Evolutionary conservation across 1,140 invertebrate genomes (phyloP).

Genomic region (Drosophila novamexicana): DNA sequence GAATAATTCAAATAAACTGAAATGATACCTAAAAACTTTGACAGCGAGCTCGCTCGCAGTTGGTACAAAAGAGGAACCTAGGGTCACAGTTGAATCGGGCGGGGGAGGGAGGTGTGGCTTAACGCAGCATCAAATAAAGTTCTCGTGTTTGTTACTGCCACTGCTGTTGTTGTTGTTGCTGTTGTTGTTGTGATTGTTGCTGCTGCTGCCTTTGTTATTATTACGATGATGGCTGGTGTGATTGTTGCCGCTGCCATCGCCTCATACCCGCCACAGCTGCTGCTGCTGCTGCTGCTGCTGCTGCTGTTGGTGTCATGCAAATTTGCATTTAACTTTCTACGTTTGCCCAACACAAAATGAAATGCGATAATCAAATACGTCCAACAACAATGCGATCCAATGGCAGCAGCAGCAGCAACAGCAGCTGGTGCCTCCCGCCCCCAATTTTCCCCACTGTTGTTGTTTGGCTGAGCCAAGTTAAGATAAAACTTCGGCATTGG

Average conservation of each 20-base stretch:
- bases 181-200: slow-evolving; percentile 78
- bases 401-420: slow-evolving; percentile 30
- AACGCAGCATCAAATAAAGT: slow-evolving; percentile 70
- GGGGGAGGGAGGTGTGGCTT: slow-evolving; percentile 23
- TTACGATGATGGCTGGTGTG: slow-evolving; percentile 72
- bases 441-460: background rate
- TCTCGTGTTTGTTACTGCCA: slow-evolving; percentile 48
- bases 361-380: slow-evolving; percentile 81
- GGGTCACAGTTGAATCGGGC: slow-evolving; percentile 33
- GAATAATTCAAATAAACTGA: slow-evolving; percentile 83
- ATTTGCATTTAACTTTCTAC: slow-evolving; percentile 81
- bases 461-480: slow-evolving; percentile 29
- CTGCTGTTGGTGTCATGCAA: slow-evolving; percentile 73
- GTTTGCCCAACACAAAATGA: slow-evolving; percentile 78
- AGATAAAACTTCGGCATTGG: slow-evolving; percentile 77
- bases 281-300: background rate
- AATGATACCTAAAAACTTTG: slow-evolving; percentile 83
- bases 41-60: slow-evolving; percentile 46
- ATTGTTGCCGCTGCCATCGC: slow-evolving; percentile 58
- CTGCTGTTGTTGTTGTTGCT: slow-evolving; percentile 68
- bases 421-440: slow-evolving; percentile 21
- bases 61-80: slow-evolving; percentile 32
- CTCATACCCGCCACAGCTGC: slow-evolving; percentile 10
- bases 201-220: slow-evolving; percentile 68
- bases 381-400: slow-evolving; percentile 75